Conservation (phyloP, 2,113 vertebrate genomes). For the Felis chaus region DNA sequence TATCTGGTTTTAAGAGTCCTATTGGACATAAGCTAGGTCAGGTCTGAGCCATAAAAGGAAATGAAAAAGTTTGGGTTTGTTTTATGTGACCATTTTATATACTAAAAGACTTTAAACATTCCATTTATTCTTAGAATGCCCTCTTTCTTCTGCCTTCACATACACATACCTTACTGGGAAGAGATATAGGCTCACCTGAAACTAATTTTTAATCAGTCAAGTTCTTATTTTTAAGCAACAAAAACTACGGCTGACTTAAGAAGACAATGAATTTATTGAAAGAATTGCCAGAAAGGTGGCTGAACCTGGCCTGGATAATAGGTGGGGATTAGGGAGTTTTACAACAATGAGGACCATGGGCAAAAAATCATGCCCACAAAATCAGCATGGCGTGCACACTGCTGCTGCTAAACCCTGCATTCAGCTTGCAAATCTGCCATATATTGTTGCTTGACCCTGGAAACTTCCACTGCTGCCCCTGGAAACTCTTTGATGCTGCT, state of each 20-base stretch:
- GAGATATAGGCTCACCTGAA: neutral
- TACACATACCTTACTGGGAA: neutral
- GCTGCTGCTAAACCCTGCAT: neutral
- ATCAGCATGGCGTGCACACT: too few species aligned
- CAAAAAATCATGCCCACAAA: neutral
- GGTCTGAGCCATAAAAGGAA: neutral
- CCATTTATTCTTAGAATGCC: neutral
- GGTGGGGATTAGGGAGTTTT: neutral
- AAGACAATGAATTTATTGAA: neutral
- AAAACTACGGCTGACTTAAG: neutral
- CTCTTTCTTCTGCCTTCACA: neutral
- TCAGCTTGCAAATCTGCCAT: neutral
- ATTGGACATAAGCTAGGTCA: neutral
- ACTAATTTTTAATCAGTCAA: neutral
- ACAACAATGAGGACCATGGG: neutral
- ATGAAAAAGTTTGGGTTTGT: neutral
- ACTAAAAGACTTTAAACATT: neutral
- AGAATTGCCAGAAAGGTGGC: neutral
- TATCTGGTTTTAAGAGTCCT: neutral
- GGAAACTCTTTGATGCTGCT: neutral
- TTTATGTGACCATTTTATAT: neutral
- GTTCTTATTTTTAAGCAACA: neutral
- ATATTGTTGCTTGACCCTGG: neutral
- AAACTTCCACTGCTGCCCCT: neutral
- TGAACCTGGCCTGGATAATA: neutral